Conservation (phyloP, 2,888 invertebrate species). For the Himalopsyche anomala region DNA sequence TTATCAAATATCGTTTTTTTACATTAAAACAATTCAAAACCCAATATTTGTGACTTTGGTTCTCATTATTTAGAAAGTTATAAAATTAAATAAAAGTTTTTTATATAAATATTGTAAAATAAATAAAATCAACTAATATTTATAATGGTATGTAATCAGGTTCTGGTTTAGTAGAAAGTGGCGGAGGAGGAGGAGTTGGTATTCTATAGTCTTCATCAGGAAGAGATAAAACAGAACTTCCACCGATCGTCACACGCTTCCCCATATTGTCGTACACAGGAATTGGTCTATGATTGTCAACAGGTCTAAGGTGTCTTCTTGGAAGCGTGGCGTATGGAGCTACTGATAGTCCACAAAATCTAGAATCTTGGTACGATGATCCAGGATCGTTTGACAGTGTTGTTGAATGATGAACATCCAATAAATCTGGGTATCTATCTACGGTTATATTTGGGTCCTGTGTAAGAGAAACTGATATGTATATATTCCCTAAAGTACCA, state of each 20-base stretch:
- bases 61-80: too few relatives aligned
- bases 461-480: conserved; percentile 87
- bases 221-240: conserved; percentile 90
- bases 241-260: conserved; percentile 91
- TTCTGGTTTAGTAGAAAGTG: conserved; percentile 59
- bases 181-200: conserved; percentile 63
- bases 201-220: conserved; percentile 73
- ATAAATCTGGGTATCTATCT: conserved; percentile 87
- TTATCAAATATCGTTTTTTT: too few relatives aligned
- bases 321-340: conserved; percentile 74
- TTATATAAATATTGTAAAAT: background rate
- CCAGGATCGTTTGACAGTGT: conserved; percentile 73
- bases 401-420: conserved; percentile 81
- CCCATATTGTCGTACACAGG: conserved; percentile 94
- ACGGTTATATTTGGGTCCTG: conserved; percentile 83
- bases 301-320: conserved; percentile 68
- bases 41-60: too few relatives aligned
- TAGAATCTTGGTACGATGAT: conserved; percentile 69
- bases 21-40: too few relatives aligned
- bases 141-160: conserved; percentile 61
- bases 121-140: background rate
- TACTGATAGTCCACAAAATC: conserved; percentile 74
- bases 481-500: conserved; percentile 84
- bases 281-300: conserved; percentile 44
- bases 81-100: background rate